Base-by-base conservation (phyloP, 2,113 vertebrate species). In the Phaetusa simplex region DNA sequence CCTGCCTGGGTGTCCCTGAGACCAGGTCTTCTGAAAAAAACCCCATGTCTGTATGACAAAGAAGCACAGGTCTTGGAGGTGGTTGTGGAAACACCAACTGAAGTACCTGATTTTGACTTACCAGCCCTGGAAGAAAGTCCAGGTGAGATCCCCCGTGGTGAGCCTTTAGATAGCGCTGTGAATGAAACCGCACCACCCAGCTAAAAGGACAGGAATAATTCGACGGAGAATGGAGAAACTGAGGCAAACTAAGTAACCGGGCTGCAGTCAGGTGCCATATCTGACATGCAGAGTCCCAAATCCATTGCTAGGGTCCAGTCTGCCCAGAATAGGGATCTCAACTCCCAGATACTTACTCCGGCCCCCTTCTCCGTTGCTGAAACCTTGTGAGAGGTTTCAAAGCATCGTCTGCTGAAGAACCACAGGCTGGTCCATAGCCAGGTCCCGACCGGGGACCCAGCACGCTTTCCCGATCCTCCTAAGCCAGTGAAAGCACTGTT, bases 231-330 rank as follows among this genome's bases (percentile, higher is more conserved):
- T 6, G 36, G 61, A 52, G 43, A 84, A 88, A 70, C 38, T 36
- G 55, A 62, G 56, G 73, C 62, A 74, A 76, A 36, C 1, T 8
- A 18, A 32, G 32, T 14, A 38, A 62, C 16, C 8, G 27, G 50
- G 3, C 22, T 36, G 19, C 10, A 38, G n/a, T n/a, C 49, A 19
- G 0, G 1, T 4, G 62, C 18, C 45, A 5, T 21, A 15, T 10
- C 27, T 40, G 55, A 65, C 64, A 64, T 8, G 58, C 4, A 7
- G 15, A 20, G 19, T 43, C 16, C 55, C 40, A 78, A 14, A 73
- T 6, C 27, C 56, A 34, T 16, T 11, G 12, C 6, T 21, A 3
- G 38, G 22, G 16, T 29, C 18, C 49, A 26, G 7, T 24, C 12
- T 45, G 17, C 34, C 34, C 14, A 19, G 38, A 59, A 27, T 0